Evolutionary conservation across 2,113 vertebrate genomes (phyloP).

Genomic region (Hippocampus zosterae): DNA sequence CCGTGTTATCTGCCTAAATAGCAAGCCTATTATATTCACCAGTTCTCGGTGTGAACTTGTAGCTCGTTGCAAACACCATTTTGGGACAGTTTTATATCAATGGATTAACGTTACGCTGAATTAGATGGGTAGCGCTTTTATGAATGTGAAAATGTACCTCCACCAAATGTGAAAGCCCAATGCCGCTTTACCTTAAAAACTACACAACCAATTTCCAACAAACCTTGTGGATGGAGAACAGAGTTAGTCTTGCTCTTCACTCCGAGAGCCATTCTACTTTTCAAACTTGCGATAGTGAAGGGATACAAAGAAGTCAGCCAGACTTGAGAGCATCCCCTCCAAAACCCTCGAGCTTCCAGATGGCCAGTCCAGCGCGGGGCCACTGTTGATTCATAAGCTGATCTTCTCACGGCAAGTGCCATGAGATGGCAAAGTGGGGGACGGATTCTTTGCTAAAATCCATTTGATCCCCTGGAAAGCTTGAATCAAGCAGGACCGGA

Average conservation of each 20-base stretch:
- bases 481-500: constrained; percentile 12
- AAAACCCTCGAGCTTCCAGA: constrained; percentile 38
- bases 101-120: no score
- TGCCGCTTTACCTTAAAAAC: no score
- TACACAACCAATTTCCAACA: no score
- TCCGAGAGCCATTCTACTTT: not conserved
- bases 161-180: no score
- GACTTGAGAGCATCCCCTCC: not conserved
- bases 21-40: no score
- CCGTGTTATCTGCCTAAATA: no score
- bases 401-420: constrained; percentile 42
- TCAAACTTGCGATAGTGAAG: not conserved
- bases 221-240: not conserved
- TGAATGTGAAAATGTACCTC: no score
- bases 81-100: no score
- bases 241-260: not conserved
- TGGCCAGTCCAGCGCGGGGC: constrained; percentile 32
- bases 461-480: constrained; percentile 47
- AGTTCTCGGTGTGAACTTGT: no score
- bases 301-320: not conserved
- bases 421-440: constrained; percentile 41
- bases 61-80: no score
- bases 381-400: constrained; percentile 29
- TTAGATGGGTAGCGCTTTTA: no score
- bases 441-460: constrained; percentile 48